Base-by-base conservation (phyloP, 2,888 invertebrate genomes). In the Rhingia campestris region DNA sequence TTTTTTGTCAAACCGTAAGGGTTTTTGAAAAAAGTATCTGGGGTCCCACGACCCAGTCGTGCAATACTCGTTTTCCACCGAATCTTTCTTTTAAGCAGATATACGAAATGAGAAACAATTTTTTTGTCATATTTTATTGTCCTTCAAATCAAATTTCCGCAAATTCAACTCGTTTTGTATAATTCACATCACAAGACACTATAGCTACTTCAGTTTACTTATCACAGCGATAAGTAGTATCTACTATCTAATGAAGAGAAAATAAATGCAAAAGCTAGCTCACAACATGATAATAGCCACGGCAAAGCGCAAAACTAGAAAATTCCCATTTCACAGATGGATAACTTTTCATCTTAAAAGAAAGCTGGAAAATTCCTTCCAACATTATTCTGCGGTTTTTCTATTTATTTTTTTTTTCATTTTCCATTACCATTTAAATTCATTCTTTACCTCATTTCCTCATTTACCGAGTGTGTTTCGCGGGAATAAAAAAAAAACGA, bases 301-400 rank as follows among this genome's bases (percentile, higher is more conserved):
- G 56, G 43, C 70, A 51, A 14, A 39, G 58, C 54, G 63, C 69
- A 77, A 63, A 77, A 82, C 45, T 63, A 67, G 69, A 82, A 74
- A 63, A 22, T 77, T 74, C 77, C 82, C 77, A 82, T 82, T 82
- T 82, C 77, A 82, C 82, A 82, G 82, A 82, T 79, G 82, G 73
- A 77, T 82, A 69, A 79, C 63, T 82, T 79, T 63, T 73, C 63
- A 73, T 73, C 69, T 53, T 22, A 22, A 73, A 64, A 76, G 69
- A 69, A 77, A 82, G 69, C 73, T 69, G 77, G 73, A 66, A 81
- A 82, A 82, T 77, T 73, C 82, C 73, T 69, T 64, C 54, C 47
- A 70, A 59, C 76, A 56, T 10, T 39, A 67, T 73, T 69, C 69
- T 82, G 82, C 53, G 82, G 82, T 74, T 79, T 63, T 37, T 33